phyloP scores from a whole-genome alignment of 2,888 invertebrate species.

The Epistrophella euchroma region DNA sequence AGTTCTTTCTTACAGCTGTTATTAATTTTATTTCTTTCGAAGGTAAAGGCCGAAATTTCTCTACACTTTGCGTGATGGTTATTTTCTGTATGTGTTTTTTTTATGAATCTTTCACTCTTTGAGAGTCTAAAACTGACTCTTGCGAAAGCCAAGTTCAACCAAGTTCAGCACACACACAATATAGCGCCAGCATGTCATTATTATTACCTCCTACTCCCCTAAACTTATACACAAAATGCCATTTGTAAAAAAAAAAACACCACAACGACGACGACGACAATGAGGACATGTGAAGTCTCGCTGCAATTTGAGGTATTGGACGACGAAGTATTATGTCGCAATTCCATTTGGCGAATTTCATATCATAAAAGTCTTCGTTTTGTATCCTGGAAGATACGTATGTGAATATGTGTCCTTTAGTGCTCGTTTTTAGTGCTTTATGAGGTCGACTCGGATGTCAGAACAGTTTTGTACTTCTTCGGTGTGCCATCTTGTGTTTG shows the following conservation, averaged over 20 bases:
- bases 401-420: constrained; percentile 20
- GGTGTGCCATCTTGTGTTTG: constrained; percentile 67
- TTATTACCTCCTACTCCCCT: constrained; percentile 52
- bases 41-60: constrained; percentile 69
- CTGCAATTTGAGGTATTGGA: constrained; percentile 29
- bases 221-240: constrained; percentile 15
- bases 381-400: constrained; percentile 34
- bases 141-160: constrained; percentile 58
- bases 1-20: constrained; percentile 40
- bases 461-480: constrained; percentile 24
- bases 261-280: neutral
- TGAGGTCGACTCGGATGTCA: constrained; percentile 29
- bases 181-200: constrained; percentile 64
- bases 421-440: constrained; percentile 49
- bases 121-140: constrained; percentile 13
- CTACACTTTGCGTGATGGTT: constrained; percentile 3
- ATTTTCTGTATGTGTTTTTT: constrained; percentile 18
- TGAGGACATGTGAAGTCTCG: constrained; percentile 19
- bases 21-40: constrained; percentile 65
- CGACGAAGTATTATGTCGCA: constrained; percentile 59
- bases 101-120: constrained; percentile 55
- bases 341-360: constrained; percentile 73
- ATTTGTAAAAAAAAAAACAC: neutral
- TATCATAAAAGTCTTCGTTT: constrained; percentile 70
- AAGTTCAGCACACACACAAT: constrained; percentile 21